A percentile compares a stretch with the other conserved stretches of the same genome.
These are phyloP conservation scores for Antrozous pallidus DNA, from an alignment of 2,797 vertebrate species.

Conservation along the genomic window DNA sequence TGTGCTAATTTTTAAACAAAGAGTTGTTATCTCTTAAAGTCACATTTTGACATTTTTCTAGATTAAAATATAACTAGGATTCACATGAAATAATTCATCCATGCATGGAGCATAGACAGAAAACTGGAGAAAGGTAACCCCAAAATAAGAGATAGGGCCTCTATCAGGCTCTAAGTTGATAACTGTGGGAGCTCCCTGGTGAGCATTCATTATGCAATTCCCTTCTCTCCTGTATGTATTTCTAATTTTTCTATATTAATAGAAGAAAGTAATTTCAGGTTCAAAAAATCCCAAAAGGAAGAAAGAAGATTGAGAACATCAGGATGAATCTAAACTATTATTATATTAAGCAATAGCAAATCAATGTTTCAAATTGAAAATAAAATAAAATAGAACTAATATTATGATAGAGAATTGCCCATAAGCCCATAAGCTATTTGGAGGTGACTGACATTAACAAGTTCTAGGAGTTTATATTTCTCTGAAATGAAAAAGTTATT, in stretches of 20 bases:
- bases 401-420: neutral
- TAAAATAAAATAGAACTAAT: neutral
- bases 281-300: neutral
- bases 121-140: neutral
- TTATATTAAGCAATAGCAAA: neutral
- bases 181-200: neutral
- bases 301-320: neutral
- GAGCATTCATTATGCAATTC: neutral
- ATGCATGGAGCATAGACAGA: neutral
- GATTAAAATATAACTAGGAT: neutral
- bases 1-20: neutral
- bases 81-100: neutral
- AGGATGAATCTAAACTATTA: neutral
- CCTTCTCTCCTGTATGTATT: neutral
- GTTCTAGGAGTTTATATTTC: neutral
- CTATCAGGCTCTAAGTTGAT: neutral
- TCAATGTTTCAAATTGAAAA: neutral
- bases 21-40: neutral
- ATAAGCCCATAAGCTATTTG: neutral
- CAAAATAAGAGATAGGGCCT: neutral
- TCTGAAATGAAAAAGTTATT: neutral
- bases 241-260: neutral
- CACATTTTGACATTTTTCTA: neutral
- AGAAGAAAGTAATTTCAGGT: neutral
- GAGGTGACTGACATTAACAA: neutral